Evolutionary conservation across 2,888 invertebrate species (phyloP), one percentile per base, ranked within the genome.

Genomic region (Erebia aethiops): DNA sequence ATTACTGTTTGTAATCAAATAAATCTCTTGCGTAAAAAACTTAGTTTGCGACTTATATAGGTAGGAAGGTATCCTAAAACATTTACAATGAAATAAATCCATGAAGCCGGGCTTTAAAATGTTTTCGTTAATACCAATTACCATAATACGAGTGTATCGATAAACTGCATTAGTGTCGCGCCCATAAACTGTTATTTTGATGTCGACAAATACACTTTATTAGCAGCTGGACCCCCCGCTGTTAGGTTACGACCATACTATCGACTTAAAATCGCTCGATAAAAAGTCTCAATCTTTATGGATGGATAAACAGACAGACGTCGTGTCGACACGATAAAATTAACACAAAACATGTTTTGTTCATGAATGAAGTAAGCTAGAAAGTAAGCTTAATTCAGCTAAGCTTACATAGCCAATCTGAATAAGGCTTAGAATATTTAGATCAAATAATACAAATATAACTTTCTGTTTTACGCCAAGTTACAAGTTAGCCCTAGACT

Each of bases 151-250:
- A 70, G 70, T 69, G 62, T 73, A 72, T 69, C 86, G 87, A 87
- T 88, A 84, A 85, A 84, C 81, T 83, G 86, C 87, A 89, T 89
- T 89, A 90, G 88, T 87, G 87, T 81, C 83, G 86, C 75, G 81
- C 80, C 84, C 87, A 84, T 91, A 90, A 91, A 91, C 86, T 89
- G 89, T 87, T 89, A 89, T 91, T 90, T 89, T 90, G 87, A 91
- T 92, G 90, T 91, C 91, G 90, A 91, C 92, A 90, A 90, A 90
- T 89, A 90, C 90, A 89, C 90, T 91, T 90, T 90, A 91, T 89
- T 91, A 90, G 88, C 84, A 84, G 81, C 78, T 78, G 81, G 91
- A 90, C 89, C 91, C 85, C 91, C 92, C 89, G 89, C 87, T 86
- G 90, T 73, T 81, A 78, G 78, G 77, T 79, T 85, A 79, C 85